phyloP scores from a whole-genome alignment of 2,797 vertebrate genomes.

The Pipistrellus pipistrellus region DNA sequence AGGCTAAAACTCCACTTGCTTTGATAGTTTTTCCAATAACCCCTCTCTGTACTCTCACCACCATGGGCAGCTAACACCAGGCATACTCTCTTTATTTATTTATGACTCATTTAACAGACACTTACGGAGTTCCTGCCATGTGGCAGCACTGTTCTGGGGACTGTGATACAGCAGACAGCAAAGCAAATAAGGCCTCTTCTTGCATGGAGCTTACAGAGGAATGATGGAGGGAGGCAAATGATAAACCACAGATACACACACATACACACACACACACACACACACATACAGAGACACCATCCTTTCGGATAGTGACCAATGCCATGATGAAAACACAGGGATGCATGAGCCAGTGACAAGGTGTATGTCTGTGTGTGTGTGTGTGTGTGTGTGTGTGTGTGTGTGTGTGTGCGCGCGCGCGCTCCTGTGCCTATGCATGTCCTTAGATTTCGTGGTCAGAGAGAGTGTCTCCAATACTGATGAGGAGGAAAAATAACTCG shows the following conservation, averaged over 20 bases:
- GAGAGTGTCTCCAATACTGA: background rate
- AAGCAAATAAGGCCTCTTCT: background rate
- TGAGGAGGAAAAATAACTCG: background rate
- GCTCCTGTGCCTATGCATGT: background rate
- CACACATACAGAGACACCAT: background rate
- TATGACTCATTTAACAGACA: conserved; percentile 59
- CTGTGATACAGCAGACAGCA: background rate
- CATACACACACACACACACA: background rate
- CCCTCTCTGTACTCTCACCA: background rate
- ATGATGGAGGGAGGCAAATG: background rate
- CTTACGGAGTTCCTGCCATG: background rate
- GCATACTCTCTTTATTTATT: conserved; percentile 29
- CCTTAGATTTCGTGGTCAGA: background rate
- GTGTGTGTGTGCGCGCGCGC: background rate
- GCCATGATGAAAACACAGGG: background rate
- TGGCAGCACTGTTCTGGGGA: background rate
- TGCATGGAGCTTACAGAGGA: background rate
- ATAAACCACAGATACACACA: background rate
- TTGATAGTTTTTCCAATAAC: conserved; percentile 15
- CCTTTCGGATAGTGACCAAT: background rate
- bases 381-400: background rate
- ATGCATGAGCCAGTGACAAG: background rate
- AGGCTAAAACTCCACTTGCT: background rate
- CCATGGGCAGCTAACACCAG: background rate
- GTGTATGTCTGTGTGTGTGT: too few species aligned